These are phyloP conservation scores for Euphydryas editha DNA, from an alignment of 2,888 invertebrate genomes.

Conservation along the genomic window DNA sequence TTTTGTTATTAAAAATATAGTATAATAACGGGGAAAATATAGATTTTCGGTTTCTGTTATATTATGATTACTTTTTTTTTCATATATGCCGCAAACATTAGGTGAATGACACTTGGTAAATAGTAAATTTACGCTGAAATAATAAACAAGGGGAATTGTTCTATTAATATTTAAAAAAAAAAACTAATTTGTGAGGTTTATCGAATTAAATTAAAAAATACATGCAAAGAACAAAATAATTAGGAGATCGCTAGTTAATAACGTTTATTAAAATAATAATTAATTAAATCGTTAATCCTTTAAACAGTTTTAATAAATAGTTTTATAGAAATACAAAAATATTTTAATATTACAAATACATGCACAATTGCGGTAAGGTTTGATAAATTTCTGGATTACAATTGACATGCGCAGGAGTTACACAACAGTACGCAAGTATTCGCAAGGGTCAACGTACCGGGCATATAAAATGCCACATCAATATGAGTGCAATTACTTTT, in stretches of 20 bases:
- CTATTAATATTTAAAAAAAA: neutral
- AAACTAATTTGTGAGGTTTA: too few species aligned
- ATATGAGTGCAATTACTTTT: constrained; percentile 41
- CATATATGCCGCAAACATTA: too few species aligned
- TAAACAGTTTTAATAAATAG: neutral
- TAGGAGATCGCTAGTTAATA: too few species aligned
- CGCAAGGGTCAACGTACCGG: constrained; percentile 63
- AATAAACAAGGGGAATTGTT: neutral
- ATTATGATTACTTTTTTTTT: too few species aligned
- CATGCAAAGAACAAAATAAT: too few species aligned
- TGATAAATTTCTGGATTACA: constrained; percentile 6
- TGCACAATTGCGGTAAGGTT: neutral
- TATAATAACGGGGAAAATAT: neutral
- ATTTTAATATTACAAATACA: neutral
- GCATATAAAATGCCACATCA: constrained; percentile 59
- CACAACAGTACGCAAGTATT: constrained; percentile 65
- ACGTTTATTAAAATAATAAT: neutral
- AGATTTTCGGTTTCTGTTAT: too few species aligned
- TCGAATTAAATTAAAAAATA: too few species aligned
- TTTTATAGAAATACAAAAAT: neutral
- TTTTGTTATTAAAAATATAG: neutral
- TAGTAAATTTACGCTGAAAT: too few species aligned
- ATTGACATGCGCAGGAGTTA: constrained; percentile 56
- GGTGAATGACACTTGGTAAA: too few species aligned
- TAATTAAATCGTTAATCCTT: neutral